Conservation (phyloP, 2,113 vertebrate genomes). For the Rhagologus leucostigma region DNA sequence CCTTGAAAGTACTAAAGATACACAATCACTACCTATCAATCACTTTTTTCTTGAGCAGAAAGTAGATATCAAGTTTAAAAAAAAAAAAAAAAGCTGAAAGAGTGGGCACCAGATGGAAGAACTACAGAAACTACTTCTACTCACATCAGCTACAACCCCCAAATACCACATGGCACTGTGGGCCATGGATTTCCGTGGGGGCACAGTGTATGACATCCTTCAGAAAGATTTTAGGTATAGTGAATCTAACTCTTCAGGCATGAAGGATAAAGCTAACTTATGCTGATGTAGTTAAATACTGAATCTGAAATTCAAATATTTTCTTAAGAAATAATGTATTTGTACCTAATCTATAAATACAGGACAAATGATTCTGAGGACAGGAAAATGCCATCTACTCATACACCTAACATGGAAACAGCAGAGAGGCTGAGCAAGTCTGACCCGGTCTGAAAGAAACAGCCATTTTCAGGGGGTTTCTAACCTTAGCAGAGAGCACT, state of each 20-base stretch:
- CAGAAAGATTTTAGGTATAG: neutral
- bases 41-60: neutral
- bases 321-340: neutral
- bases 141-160: neutral
- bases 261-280: neutral
- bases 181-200: neutral
- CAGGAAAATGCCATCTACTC: neutral
- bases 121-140: neutral
- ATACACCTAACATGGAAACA: neutral
- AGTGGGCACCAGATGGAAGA: neutral
- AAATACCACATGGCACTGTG: neutral
- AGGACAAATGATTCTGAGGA: neutral
- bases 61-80: neutral
- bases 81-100: neutral
- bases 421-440: neutral
- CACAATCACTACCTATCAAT: neutral
- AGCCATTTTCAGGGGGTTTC: neutral
- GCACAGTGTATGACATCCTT: neutral
- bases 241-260: neutral
- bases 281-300: neutral
- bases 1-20: neutral
- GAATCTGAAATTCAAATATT: neutral
- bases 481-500: neutral
- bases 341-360: neutral
- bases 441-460: neutral